These are phyloP conservation scores for Drosophila sproati DNA, from an alignment of 1,140 invertebrate species.

Conservation along the genomic window DNA sequence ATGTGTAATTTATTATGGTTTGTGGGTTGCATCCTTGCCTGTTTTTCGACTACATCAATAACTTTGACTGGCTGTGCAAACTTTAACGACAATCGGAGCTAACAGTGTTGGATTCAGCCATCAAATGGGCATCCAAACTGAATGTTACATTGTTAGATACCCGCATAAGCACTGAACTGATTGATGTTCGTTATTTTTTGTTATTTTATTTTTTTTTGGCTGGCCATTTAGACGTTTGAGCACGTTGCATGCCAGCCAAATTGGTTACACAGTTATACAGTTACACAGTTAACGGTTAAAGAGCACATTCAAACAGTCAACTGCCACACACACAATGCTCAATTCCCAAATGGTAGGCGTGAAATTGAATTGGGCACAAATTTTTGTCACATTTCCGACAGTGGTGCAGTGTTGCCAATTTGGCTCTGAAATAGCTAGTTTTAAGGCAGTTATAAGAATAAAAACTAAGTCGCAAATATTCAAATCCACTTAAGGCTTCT, in stretches of 20 bases:
- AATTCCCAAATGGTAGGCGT: constrained; percentile 1
- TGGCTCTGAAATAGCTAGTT: background rate
- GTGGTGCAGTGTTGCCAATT: background rate
- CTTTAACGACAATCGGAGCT: constrained; percentile 1
- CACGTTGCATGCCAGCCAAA: constrained; percentile 38
- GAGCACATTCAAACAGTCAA: background rate
- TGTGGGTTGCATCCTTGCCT: background rate
- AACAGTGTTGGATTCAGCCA: background rate
- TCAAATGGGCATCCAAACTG: constrained; percentile 7
- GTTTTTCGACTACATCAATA: constrained; percentile 36
- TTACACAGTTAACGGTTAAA: background rate
- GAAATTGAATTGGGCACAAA: constrained; percentile 25
- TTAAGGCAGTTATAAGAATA: no score
- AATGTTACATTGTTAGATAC: constrained; percentile 24
- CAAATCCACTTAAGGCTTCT: no score
- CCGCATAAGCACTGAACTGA: constrained; percentile 72
- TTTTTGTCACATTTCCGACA: constrained; percentile 13
- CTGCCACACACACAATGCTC: background rate
- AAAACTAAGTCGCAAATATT: no score
- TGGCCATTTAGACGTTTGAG: constrained; percentile 70
- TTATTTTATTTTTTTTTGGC: constrained; percentile 34
- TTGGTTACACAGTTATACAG: background rate
- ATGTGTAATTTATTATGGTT: constrained; percentile 24
- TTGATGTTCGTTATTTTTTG: constrained; percentile 58
- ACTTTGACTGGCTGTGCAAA: constrained; percentile 25